Conservation (phyloP, 2,113 vertebrate species). For the Gadus chalcogrammus region DNA sequence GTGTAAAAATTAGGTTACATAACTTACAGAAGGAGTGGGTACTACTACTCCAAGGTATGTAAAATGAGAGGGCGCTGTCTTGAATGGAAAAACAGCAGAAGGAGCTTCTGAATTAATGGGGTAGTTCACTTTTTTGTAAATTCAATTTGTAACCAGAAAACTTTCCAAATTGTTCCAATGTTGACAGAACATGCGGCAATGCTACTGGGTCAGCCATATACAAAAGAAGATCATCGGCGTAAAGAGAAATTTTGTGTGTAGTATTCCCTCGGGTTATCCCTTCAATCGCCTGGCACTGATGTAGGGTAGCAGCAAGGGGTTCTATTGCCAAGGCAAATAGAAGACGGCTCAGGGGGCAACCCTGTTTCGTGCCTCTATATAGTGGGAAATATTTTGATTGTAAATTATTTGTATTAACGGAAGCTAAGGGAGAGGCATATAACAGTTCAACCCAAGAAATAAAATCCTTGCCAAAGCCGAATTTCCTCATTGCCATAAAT, state of each 20-base stretch:
- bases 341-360: background rate
- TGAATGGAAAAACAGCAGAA: background rate
- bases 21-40: too few relatives aligned
- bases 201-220: background rate
- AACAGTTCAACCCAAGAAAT: background rate
- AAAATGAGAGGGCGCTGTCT: background rate
- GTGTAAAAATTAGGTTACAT: too few relatives aligned
- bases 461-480: background rate
- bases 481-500: background rate
- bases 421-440: background rate
- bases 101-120: background rate
- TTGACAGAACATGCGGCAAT: background rate
- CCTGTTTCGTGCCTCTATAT: conserved; percentile 2
- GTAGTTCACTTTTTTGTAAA: background rate
- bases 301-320: too few relatives aligned
- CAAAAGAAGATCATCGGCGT: too few relatives aligned
- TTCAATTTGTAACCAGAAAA: conserved; percentile 5
- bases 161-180: background rate
- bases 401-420: background rate
- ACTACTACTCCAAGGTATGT: too few relatives aligned
- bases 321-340: too few relatives aligned
- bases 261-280: too few relatives aligned
- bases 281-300: too few relatives aligned
- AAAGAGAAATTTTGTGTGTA: too few relatives aligned
- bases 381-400: background rate